Percentiles rank a stretch among this genome's conserved stretches.
Conservation (phyloP, 2,113 vertebrate genomes). For the Copsychus sechellarum region DNA sequence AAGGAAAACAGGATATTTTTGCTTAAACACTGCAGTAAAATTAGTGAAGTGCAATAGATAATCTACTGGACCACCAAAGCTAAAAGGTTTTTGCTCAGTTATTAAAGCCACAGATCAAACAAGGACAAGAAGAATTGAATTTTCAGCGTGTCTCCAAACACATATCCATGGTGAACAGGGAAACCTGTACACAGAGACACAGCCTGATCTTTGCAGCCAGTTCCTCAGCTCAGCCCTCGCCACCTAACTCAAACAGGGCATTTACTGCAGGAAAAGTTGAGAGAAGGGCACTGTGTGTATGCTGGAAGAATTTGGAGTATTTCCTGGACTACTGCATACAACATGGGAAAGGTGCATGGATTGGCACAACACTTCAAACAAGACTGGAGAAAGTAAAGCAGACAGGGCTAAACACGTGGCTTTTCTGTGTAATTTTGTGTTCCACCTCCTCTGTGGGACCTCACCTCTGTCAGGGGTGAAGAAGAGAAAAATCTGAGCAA, state of each 20-base stretch:
- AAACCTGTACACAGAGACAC: neutral
- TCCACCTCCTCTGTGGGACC: neutral
- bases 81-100: slow-evolving; percentile 15
- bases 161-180: fast-evolving
- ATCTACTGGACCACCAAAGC: slow-evolving; percentile 5
- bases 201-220: neutral
- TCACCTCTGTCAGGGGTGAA: neutral
- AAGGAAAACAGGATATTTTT: slow-evolving; percentile 52
- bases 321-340: neutral
- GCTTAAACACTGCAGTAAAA: neutral
- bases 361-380: neutral
- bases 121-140: neutral
- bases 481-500: neutral
- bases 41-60: slow-evolving; percentile 34
- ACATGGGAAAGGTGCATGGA: neutral
- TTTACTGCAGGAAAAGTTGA: neutral
- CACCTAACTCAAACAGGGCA: neutral
- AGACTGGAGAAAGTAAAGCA: neutral
- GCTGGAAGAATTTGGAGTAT: slow-evolving; percentile 45
- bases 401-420: fast-evolving
- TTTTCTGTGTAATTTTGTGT: neutral
- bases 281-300: neutral
- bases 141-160: neutral
- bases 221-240: neutral
- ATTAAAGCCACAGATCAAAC: slow-evolving; percentile 24